Evolutionary conservation across 2,113 vertebrate genomes (phyloP).

Genomic region (Oncorhynchus clarkii): DNA sequence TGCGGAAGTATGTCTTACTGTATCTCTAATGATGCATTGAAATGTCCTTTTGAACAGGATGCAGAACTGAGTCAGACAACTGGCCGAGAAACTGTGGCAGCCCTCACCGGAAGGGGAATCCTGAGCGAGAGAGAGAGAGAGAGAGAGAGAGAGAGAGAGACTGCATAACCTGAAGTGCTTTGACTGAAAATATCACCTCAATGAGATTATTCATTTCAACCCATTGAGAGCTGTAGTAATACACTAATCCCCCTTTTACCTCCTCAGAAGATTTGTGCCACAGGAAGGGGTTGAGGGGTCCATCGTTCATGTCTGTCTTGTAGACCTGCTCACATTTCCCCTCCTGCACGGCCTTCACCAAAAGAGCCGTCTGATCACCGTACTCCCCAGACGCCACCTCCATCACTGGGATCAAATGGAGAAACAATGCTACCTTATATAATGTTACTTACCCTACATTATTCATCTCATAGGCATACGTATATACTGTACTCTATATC

Average conservation of each 20-base stretch:
- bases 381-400: slow-evolving; percentile 84
- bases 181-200: too few species aligned
- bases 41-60: slow-evolving; percentile 87
- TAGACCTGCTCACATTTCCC: slow-evolving; percentile 74
- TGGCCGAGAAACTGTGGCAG: slow-evolving; percentile 95
- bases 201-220: too few species aligned
- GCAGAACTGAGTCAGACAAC: slow-evolving; percentile 88
- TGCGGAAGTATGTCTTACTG: slow-evolving; percentile 72
- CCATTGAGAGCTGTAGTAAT: neutral
- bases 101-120: slow-evolving; percentile 82
- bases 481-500: too few species aligned
- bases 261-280: slow-evolving; percentile 88
- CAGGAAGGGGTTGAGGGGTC: slow-evolving; percentile 77
- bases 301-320: slow-evolving; percentile 75
- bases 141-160: neutral
- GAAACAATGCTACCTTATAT: too few species aligned
- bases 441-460: too few species aligned
- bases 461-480: too few species aligned
- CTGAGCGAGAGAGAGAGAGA: slow-evolving; percentile 52
- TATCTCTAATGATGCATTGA: slow-evolving; percentile 87
- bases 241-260: slow-evolving; percentile 64
- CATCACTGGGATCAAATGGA: slow-evolving; percentile 72
- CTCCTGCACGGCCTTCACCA: slow-evolving; percentile 81
- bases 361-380: slow-evolving; percentile 78
- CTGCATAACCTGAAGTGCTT: neutral